Evolutionary conservation across 2,888 invertebrate genomes (phyloP), one percentile per base, ranked within the genome.

Genomic region (Hybos culiciformis): DNA sequence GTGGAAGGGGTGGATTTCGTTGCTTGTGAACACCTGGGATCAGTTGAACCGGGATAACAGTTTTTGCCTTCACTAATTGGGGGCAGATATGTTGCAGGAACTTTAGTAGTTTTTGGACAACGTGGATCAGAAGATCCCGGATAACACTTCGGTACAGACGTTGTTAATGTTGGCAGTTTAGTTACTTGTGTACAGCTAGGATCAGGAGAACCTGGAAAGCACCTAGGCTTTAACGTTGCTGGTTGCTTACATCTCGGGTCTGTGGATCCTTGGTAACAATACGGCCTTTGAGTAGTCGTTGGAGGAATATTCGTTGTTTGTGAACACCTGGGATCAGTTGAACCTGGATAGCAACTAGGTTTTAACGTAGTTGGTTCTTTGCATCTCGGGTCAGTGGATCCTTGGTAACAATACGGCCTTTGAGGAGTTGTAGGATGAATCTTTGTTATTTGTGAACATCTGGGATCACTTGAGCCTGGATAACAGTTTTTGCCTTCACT

Each of bases 141-240:
- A 40, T 60, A 59, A 14, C 53, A 49, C 3, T 8, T 36, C 6
- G 63, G 63, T 4, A 63, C 45, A 23, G n/a, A 9, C 18, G 31
- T 31, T 3, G 36, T 41, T 23, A 19, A 21, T 42, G 19, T 2
- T 2, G 36, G 20, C 6, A 12, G 18, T n/a, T 12, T 12, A 5
- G 36, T 20, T n/a, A n/a, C n/a, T 19, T 45, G 67, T 62, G 54
- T 60, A 21, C 63, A 66, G 9, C 57, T 52, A 1, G 63, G 56
- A 49, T 68, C 63, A 0, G 31, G 47, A 1, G 58, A 54, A 9
- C 61, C 62, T 14, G 60, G 60, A 34, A 54, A 61, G 37, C 62
- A 63, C 60, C 57, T 4, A 40, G 53, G 20, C 50, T 51, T 17
- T 6, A 26, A 18, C 3, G 51, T 55, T 1, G 37, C 53, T 7